A percentile compares a stretch with the other conserved stretches of the same genome.
phyloP scores from a whole-genome alignment of 2,797 vertebrate genomes.

The Adelosebastes latens region DNA sequence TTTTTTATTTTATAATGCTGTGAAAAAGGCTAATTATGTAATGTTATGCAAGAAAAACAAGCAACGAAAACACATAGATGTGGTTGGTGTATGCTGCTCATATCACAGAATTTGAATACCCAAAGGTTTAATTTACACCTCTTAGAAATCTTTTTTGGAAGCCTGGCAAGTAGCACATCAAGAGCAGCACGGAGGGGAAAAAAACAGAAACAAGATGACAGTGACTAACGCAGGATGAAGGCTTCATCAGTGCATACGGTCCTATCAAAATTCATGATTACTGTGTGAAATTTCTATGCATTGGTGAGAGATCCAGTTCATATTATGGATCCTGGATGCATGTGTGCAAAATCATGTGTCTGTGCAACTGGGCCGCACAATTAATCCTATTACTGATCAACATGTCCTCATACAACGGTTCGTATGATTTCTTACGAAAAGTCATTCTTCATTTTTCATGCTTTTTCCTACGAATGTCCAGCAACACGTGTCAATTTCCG shows the following conservation, averaged over 20 bases:
- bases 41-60: slow-evolving; percentile 28
- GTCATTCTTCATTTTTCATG: neutral
- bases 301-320: neutral
- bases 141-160: slow-evolving; percentile 30
- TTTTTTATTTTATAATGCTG: slow-evolving; percentile 8
- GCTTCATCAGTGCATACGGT: slow-evolving; percentile 35
- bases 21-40: slow-evolving; percentile 34
- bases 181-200: slow-evolving; percentile 20
- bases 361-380: neutral
- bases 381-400: neutral
- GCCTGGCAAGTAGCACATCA: slow-evolving; percentile 20
- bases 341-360: neutral
- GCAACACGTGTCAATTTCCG: neutral
- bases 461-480: neutral
- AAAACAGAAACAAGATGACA: slow-evolving; percentile 21
- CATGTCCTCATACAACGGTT: no score
- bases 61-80: neutral
- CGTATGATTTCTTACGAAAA: neutral
- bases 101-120: slow-evolving; percentile 31
- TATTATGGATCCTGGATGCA: neutral
- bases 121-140: slow-evolving; percentile 54
- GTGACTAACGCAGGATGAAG: slow-evolving; percentile 45
- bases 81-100: slow-evolving; percentile 21
- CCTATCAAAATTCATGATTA: slow-evolving; percentile 31
- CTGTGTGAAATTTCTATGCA: slow-evolving; percentile 5